Base-by-base conservation (phyloP, 2,888 invertebrate genomes). In the Pseudoips prasinana region DNA sequence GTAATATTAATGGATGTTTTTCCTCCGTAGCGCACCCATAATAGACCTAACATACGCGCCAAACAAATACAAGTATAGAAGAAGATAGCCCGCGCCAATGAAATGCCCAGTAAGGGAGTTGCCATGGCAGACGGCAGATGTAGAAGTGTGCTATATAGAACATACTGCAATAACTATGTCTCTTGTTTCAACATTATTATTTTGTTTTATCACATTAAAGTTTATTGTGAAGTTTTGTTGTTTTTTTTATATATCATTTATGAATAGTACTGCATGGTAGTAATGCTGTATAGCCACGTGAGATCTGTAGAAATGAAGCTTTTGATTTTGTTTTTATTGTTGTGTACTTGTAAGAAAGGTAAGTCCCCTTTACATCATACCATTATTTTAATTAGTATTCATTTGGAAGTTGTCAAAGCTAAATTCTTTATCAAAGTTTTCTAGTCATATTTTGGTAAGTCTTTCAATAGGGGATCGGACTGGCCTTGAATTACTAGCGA, bases 61-160 rank as follows among this genome's bases (percentile, higher is more conserved):
- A 74, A 87, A 82, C 74, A 87, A 75, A 83, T 85, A 73, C 82
- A 86, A 83, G 74, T 83, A 78, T 74, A 75, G 80, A 72, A 81
- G 82, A 77, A 82, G 86, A 77, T 73, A 69, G 48, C 33, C n/a
- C 49, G 22, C n/a, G 39, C 41, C 45, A 46, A 37, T 39, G 44
- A 45, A 25, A 35, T 47, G 39, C 34, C 41, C 48, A 29, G 42
- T 37, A 43, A 37, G 42, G 59, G 47, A 63, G 58, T 56, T 56
- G n/a, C n/a, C n/a, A n/a, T n/a, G n/a, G n/a, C n/a, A n/a, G n/a
- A 53, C 59, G 68, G 62, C 67, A 69, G 66, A 58, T 63, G 68
- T 83, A 79, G 72, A 66, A 51, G 59, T 74, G 73, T 73, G 78
- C 77, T 68, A 51, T 51, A 62, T 66, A 68, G 42, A 49, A 56